A percentile compares a stretch with the other conserved stretches of the same genome.
These are phyloP conservation scores for Gambusia holbrooki DNA, from an alignment of 2,113 vertebrate genomes.

Conservation along the genomic window DNA sequence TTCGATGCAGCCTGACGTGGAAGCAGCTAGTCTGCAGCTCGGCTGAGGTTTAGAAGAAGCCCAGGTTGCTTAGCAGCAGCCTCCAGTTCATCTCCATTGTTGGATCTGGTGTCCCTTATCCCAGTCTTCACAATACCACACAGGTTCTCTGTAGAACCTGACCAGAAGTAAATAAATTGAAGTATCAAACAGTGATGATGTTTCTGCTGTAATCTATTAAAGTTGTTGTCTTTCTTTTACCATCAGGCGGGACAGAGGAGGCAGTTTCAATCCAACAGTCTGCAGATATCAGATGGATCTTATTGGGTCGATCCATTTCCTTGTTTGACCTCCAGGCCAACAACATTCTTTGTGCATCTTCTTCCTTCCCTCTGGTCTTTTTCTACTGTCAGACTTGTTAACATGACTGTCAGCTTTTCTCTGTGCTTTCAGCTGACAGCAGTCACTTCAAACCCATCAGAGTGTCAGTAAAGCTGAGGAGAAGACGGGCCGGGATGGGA, in stretches of 20 bases:
- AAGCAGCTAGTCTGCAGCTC: too few species aligned
- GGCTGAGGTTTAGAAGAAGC: too few species aligned
- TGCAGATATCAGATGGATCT: slow-evolving; percentile 17
- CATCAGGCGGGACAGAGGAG: neutral
- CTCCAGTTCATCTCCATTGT: too few species aligned
- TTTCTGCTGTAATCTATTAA: too few species aligned
- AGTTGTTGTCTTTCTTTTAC: too few species aligned
- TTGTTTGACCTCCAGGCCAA: slow-evolving; percentile 25
- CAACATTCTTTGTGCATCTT: slow-evolving; percentile 20
- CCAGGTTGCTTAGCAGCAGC: too few species aligned
- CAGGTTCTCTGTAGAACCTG: too few species aligned
- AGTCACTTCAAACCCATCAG: slow-evolving; percentile 33
- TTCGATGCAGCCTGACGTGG: too few species aligned
- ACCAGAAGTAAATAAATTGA: too few species aligned
- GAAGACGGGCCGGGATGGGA: neutral
- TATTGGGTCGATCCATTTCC: slow-evolving; percentile 19
- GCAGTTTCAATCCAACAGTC: neutral
- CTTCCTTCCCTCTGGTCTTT: slow-evolving; percentile 23
- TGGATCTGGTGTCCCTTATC: too few species aligned
- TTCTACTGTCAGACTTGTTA: slow-evolving; percentile 50
- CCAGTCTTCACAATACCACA: too few species aligned
- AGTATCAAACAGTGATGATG: too few species aligned
- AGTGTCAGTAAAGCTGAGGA: slow-evolving; percentile 28
- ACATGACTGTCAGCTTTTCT: slow-evolving; percentile 55
- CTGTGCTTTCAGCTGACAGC: slow-evolving; percentile 46